These are phyloP conservation scores for Atlantisia rogersi DNA, from an alignment of 2,113 vertebrate genomes.

Conservation along the genomic window DNA sequence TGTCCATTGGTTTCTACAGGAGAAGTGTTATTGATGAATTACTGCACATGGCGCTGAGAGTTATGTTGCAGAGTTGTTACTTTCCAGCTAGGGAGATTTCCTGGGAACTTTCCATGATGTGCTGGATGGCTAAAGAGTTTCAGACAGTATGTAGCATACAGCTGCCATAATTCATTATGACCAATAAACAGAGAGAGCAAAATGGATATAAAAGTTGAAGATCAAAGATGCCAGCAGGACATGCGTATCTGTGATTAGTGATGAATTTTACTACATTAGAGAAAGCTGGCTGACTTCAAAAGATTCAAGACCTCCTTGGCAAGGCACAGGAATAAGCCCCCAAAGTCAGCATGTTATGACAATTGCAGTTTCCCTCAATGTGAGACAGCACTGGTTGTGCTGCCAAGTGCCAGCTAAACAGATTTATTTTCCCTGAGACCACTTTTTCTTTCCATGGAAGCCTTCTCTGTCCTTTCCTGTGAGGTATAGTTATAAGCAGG, in stretches of 20 bases:
- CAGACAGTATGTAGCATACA: constrained; percentile 15
- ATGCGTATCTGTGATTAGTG: constrained; percentile 1
- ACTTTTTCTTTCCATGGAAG: background rate
- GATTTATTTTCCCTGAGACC: constrained; percentile 8
- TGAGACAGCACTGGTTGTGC: background rate
- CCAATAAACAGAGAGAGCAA: constrained; percentile 39
- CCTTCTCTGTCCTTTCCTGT: background rate
- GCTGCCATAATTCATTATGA: constrained; percentile 57
- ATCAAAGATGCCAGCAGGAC: constrained; percentile 56
- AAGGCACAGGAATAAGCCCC: background rate
- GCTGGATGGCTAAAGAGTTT: constrained; percentile 44
- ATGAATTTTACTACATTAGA: constrained; percentile 34
- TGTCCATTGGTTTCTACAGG: constrained; percentile 40
- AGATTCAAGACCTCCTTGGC: constrained; percentile 29
- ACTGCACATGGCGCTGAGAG: constrained; percentile 60
- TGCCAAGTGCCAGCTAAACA: background rate
- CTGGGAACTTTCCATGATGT: constrained; percentile 57
- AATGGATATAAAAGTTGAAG: constrained; percentile 41
- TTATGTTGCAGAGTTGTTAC: constrained; percentile 67
- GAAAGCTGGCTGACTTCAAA: constrained; percentile 21
- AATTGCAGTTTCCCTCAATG: background rate
- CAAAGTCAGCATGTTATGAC: background rate
- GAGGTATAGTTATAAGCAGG: background rate
- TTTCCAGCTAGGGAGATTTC: constrained; percentile 65
- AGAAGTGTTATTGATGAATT: constrained; percentile 72